Percentiles rank a stretch among this genome's conserved stretches.
Conservation (phyloP, 2,888 invertebrate genomes). For the Idaea dimidiata region DNA sequence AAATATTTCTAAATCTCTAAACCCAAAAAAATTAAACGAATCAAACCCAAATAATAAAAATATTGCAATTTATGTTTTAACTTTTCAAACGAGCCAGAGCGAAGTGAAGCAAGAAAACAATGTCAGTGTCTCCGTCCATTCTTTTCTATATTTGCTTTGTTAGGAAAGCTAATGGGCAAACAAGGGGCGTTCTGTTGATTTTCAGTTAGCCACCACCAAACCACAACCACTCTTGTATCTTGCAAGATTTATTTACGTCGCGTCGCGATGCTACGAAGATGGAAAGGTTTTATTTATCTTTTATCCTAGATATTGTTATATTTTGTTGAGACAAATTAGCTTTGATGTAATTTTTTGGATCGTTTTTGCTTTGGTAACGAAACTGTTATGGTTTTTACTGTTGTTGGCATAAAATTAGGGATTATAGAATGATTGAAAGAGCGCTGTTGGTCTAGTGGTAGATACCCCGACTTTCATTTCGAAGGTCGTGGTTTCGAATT, state of each 20-base stretch:
- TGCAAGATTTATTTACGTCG: slow-evolving; percentile 68
- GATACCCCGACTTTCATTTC: no score
- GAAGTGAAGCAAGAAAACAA: slow-evolving; percentile 41
- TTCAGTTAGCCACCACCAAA: slow-evolving; percentile 64
- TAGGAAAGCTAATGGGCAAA: slow-evolving; percentile 77
- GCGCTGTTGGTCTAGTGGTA: no score
- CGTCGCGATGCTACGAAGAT: slow-evolving; percentile 39
- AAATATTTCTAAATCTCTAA: neutral
- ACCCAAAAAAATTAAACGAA: neutral
- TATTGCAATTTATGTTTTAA: slow-evolving; percentile 5
- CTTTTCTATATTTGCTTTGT: slow-evolving; percentile 65
- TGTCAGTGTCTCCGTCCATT: slow-evolving; percentile 45
- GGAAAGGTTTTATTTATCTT: slow-evolving; percentile 37
- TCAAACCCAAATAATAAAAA: neutral
- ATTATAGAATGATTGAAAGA: no score
- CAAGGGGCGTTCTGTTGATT: slow-evolving; percentile 74
- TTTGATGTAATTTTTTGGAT: neutral
- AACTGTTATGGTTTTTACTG: slow-evolving; percentile 10
- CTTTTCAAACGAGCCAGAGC: slow-evolving; percentile 4
- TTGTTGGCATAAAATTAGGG: slow-evolving; percentile 9
- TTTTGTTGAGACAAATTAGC: slow-evolving; percentile 1
- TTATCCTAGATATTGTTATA: slow-evolving; percentile 10
- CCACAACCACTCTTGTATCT: slow-evolving; percentile 50
- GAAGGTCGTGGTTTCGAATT: no score
- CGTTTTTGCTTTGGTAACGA: slow-evolving; percentile 10